A percentile compares a stretch with the other conserved stretches of the same genome.
Conservation (phyloP, 2,888 invertebrate genomes). For the Andricus curvator region DNA sequence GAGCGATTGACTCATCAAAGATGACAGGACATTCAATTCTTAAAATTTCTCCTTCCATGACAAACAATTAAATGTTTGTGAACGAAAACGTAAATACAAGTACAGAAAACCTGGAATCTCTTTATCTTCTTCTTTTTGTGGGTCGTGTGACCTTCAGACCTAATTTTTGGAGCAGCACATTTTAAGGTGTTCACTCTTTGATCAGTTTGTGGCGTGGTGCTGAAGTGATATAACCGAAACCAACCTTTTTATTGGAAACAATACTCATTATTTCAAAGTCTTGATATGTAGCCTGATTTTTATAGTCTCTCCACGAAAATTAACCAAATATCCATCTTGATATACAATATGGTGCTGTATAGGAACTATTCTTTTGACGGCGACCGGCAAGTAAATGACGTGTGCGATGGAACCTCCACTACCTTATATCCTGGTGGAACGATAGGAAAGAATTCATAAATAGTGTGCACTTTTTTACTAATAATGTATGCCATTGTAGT, state of each 20-base stretch:
- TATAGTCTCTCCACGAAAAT: too few species aligned
- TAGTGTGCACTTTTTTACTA: too few species aligned
- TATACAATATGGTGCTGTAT: conserved; percentile 55
- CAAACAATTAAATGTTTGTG: conserved; percentile 43
- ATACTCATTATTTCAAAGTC: conserved; percentile 8
- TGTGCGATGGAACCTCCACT: conserved; percentile 62
- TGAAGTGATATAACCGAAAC: too few species aligned
- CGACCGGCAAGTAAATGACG: conserved; percentile 28
- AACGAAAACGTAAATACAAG: too few species aligned
- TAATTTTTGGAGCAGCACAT: conserved; percentile 23
- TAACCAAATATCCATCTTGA: conserved; percentile 54
- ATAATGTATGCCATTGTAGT: too few species aligned
- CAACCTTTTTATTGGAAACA: conserved; percentile 20
- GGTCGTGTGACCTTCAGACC: conserved; percentile 41
- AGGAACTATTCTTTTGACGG: conserved; percentile 50
- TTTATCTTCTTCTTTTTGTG: not conserved
- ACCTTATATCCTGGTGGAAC: conserved; percentile 65
- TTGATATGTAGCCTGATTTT: conserved; percentile 44
- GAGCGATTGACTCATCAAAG: too few species aligned
- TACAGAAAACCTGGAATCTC: too few species aligned
- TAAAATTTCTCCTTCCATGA: too few species aligned
- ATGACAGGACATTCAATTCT: not conserved
- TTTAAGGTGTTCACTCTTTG: conserved; percentile 38
- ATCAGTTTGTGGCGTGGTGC: too few species aligned
- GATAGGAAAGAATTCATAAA: too few species aligned